Conservation (phyloP, 1,140 invertebrate species). For the Meloidogyne floridensis region DNA sequence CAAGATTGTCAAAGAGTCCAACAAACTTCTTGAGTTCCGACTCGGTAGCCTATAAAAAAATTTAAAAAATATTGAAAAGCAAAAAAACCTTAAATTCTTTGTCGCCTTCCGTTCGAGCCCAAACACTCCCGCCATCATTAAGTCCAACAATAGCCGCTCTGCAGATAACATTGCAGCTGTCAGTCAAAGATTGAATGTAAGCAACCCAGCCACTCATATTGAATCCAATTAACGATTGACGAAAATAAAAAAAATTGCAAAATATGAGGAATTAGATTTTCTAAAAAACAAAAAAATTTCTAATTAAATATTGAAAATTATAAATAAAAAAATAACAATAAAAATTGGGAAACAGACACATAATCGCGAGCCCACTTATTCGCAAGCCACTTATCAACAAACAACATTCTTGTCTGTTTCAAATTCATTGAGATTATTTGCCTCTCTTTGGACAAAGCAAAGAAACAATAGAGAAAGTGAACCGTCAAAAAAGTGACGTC, state of each 20-base stretch:
- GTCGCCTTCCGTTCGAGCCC: slow-evolving; percentile 56
- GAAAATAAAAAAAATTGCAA: neutral
- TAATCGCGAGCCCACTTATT: too few species aligned
- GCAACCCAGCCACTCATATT: slow-evolving; percentile 62
- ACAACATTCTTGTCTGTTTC: too few species aligned
- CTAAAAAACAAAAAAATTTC: neutral
- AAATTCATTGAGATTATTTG: too few species aligned
- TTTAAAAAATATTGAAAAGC: slow-evolving; percentile 21
- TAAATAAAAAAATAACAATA: too few species aligned
- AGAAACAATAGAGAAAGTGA: too few species aligned
- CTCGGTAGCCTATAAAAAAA: slow-evolving; percentile 57
- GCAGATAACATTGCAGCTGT: slow-evolving; percentile 45
- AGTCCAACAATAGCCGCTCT: slow-evolving; percentile 61
- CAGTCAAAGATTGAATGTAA: slow-evolving; percentile 55
- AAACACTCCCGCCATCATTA: slow-evolving; percentile 55
- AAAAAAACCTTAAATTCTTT: slow-evolving; percentile 46
- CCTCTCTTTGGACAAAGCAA: too few species aligned
- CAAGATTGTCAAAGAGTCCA: slow-evolving; percentile 50
- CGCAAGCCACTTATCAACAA: too few species aligned
- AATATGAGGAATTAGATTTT: neutral
- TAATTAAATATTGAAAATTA: neutral
- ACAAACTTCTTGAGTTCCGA: slow-evolving; percentile 57
- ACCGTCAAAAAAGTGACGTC: too few species aligned
- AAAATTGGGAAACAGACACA: too few species aligned
- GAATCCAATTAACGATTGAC: neutral